Evolutionary conservation across 1,140 invertebrate species (phyloP).

Genomic region (Grapholita molesta): DNA sequence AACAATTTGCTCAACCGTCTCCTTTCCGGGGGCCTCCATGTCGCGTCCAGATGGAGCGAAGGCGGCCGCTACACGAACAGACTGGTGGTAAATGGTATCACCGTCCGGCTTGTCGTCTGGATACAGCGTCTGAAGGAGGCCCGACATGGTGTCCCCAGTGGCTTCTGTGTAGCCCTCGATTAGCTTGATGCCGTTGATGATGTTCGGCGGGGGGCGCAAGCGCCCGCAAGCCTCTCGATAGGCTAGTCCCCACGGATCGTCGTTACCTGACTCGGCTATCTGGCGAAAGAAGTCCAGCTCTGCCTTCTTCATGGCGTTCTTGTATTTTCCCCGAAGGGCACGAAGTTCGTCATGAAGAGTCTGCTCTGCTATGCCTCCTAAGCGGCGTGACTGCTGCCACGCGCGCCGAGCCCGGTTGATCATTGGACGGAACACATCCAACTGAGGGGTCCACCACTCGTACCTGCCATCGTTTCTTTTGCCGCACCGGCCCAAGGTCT

Average conservation of each 20-base stretch:
- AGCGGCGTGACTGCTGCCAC: slow-evolving; percentile 26
- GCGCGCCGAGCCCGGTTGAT: slow-evolving; percentile 19
- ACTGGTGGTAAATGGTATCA: slow-evolving; percentile 7
- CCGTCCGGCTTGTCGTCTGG: slow-evolving; percentile 17
- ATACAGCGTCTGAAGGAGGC: neutral
- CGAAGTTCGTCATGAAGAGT: neutral
- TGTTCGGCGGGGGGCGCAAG: slow-evolving; percentile 6
- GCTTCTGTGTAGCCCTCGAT: neutral
- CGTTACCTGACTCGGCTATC: slow-evolving; percentile 14
- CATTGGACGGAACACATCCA: slow-evolving; percentile 22
- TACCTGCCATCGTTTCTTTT: slow-evolving; percentile 16
- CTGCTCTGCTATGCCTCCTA: neutral
- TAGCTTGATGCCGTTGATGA: neutral
- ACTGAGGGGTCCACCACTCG: slow-evolving; percentile 34
- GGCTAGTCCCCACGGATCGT: slow-evolving; percentile 19
- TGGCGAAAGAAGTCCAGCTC: neutral
- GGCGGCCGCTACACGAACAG: neutral
- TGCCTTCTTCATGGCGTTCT: slow-evolving; percentile 1
- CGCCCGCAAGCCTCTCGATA: slow-evolving; percentile 14
- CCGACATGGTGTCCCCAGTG: neutral
- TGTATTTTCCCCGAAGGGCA: slow-evolving; percentile 8
- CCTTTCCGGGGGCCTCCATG: neutral
- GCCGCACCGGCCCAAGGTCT: neutral
- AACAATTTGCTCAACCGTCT: neutral
- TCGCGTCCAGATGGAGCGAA: neutral